phyloP scores from a whole-genome alignment of 2,797 vertebrate species.

The Anguilla anguilla region DNA sequence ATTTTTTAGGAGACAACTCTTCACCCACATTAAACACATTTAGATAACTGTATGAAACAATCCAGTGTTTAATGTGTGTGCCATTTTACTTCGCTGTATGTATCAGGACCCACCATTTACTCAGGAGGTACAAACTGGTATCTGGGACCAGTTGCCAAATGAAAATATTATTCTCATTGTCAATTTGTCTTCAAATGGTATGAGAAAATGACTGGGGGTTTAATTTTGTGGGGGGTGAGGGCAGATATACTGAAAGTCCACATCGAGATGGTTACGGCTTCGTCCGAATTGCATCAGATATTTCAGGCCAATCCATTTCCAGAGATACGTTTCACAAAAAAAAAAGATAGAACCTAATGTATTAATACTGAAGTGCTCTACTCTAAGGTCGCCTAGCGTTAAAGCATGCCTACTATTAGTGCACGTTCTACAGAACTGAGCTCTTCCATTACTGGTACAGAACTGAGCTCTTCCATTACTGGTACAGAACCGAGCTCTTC shows the following conservation, averaged over 20 bases:
- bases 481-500: background rate
- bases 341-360: background rate
- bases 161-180: background rate
- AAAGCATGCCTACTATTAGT: background rate
- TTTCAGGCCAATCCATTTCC: background rate
- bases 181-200: background rate
- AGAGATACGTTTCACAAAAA: background rate
- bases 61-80: background rate
- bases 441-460: background rate
- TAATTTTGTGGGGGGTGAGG: background rate
- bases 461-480: background rate
- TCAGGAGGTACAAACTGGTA: too few species aligned
- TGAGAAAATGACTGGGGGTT: background rate
- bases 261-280: background rate
- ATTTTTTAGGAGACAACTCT: background rate
- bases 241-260: background rate
- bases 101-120: background rate
- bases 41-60: background rate
- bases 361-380: slow-evolving; percentile 30
- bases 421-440: background rate
- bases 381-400: slow-evolving; percentile 15
- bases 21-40: background rate
- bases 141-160: background rate
- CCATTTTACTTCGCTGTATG: background rate
- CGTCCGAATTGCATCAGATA: slow-evolving; percentile 16